Evolutionary conservation across 92 coral and sea anemone species (phyloP).

Genomic region (Galaxea fascicularis): DNA sequence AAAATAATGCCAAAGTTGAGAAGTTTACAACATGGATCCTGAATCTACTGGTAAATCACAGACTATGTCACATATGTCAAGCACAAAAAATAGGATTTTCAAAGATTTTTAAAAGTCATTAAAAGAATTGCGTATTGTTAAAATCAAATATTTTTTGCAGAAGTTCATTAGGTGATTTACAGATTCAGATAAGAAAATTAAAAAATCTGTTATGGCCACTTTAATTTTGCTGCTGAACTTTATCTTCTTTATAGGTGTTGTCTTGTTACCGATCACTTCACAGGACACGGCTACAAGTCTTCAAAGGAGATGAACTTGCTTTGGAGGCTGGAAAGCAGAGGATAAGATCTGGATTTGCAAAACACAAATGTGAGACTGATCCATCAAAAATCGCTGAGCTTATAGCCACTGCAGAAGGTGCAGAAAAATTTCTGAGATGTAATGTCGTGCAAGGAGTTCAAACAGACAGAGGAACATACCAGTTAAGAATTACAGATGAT

Average conservation of each 20-base stretch:
- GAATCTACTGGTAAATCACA: too few species aligned
- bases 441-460: constrained; percentile 90
- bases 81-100: too few species aligned
- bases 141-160: too few species aligned
- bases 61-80: too few species aligned
- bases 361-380: constrained; percentile 81
- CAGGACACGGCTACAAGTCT: constrained; percentile 84
- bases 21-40: too few species aligned
- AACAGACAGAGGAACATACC: constrained; percentile 64
- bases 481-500: constrained; percentile 72
- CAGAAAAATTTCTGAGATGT: constrained; percentile 80
- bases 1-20: too few species aligned
- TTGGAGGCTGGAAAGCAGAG: constrained; percentile 83
- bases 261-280: constrained; percentile 88
- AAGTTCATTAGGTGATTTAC: too few species aligned
- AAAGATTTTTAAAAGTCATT: too few species aligned
- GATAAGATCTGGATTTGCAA: constrained; percentile 79
- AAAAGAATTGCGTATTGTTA: too few species aligned
- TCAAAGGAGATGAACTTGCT: constrained; percentile 76
- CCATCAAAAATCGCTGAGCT: constrained; percentile 82
- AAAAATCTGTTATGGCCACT: too few species aligned
- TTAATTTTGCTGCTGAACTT: not conserved
- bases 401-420: constrained; percentile 75
- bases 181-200: too few species aligned
- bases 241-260: constrained; percentile 69